Percentiles rank a stretch among this genome's conserved stretches.
phyloP scores from a whole-genome alignment of 2,113 vertebrate species.

The Gambusia affinis region DNA sequence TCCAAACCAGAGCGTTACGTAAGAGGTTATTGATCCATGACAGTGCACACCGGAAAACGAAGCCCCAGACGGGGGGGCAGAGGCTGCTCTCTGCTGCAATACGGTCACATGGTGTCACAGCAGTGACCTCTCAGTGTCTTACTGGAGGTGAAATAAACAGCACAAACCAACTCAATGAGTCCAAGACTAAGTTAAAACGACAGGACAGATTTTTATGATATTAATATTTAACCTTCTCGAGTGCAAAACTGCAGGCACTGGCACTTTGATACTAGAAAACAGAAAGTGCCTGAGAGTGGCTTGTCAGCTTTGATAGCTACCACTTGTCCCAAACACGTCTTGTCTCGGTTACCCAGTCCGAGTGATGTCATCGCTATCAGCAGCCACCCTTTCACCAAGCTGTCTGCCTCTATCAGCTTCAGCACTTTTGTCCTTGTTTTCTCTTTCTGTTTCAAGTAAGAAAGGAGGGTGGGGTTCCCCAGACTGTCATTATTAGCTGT shows the following conservation, averaged over 20 bases:
- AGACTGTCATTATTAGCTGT: conserved; percentile 29
- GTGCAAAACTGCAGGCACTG: conserved; percentile 30
- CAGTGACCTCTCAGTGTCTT: conserved; percentile 33
- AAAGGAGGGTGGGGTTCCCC: conserved; percentile 16
- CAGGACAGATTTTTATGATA: conserved; percentile 22
- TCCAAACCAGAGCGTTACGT: conserved; percentile 75
- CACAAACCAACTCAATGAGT: conserved; percentile 12
- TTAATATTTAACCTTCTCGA: conserved; percentile 37
- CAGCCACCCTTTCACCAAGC: conserved; percentile 39
- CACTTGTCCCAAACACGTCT: conserved; percentile 56
- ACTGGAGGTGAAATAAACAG: conserved; percentile 24
- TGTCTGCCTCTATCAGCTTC: conserved; percentile 62
- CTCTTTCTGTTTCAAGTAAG: conserved; percentile 4
- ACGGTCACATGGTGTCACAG: conserved; percentile 50
- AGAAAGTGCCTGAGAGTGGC: conserved; percentile 46
- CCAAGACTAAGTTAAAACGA: conserved; percentile 11
- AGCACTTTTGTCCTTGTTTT: conserved; percentile 13
- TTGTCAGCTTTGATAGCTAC: conserved; percentile 60
- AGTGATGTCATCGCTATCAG: conserved; percentile 68
- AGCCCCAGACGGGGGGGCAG: conserved; percentile 36
- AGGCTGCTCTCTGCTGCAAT: conserved; percentile 49
- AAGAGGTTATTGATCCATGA: conserved; percentile 79
- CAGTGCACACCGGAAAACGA: conserved; percentile 48
- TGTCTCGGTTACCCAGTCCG: conserved; percentile 30
- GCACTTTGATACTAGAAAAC: conserved; percentile 32